Evolutionary conservation across 2,888 invertebrate species (phyloP), one percentile per base, ranked within the genome.

Genomic region (Cephus spinipes): DNA sequence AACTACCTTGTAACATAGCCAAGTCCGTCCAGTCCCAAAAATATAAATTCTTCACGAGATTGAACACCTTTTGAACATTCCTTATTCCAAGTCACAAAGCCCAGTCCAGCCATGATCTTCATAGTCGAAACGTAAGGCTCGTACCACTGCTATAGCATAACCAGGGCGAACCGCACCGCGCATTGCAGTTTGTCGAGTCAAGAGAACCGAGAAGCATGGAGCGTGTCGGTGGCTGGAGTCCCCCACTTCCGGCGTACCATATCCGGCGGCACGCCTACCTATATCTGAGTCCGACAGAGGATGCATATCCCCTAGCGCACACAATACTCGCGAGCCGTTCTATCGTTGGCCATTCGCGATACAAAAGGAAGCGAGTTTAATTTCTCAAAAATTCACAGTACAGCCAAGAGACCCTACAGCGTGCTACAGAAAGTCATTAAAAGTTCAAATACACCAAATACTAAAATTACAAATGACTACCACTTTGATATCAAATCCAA

Each of bases 241-340:
- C 89, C 90, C 89, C 89, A 90, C 90, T 91, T 91, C 91, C 91
- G 91, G 90, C 89, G 87, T 88, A 87, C 86, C 89, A 88, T 91
- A 90, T 91, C 91, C 91, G 91, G 90, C 85, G 88, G 87, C 88
- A 90, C 90, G 90, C 90, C 91, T 84, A 89, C 88, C 89, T 81
- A 79, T 81, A 87, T 87, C 87, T 86, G 85, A 82, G 79, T 68
- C 85, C 87, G 87, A 76, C 86, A 83, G 87, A 89, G 87, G 87
- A 87, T 89, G 86, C 82, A 85, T 85, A 74, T 76, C 81, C 81
- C 77, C 82, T 73, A 81, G 83, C 83, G 82, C 23, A 55, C 55
- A 55, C 9, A 55, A 23, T 55, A 55, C 55, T 55, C 55, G 6
- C 55, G 55, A 55, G 23, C 9, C 1, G 23, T 9, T 55, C 55